Evolutionary conservation across 2,113 vertebrate species (phyloP).

Genomic region (Nestor notabilis): DNA sequence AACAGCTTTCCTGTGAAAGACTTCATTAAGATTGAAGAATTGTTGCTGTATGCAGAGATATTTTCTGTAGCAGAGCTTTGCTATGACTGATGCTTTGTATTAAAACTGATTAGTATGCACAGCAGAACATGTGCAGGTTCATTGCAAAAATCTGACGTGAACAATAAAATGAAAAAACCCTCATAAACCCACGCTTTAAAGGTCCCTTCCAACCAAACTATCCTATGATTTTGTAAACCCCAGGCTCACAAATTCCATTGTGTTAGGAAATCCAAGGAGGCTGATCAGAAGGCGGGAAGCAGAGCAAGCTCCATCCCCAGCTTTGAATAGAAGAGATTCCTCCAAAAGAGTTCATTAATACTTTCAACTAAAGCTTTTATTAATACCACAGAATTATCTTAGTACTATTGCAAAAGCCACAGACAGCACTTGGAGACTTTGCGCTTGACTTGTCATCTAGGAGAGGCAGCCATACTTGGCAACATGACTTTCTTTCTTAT

Average conservation of each 20-base stretch:
- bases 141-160: background rate
- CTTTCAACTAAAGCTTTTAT: background rate
- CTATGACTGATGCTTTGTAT: background rate
- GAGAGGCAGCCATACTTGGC: background rate
- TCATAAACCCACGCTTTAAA: background rate
- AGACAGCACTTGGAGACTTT: background rate
- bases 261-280: background rate
- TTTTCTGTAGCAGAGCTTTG: background rate
- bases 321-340: background rate
- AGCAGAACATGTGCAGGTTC: background rate
- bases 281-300: background rate
- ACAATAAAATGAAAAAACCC: background rate
- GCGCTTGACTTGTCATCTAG: background rate
- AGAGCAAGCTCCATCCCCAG: background rate
- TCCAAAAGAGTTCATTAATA: background rate
- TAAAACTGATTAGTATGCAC: background rate
- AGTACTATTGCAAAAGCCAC: background rate
- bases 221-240: background rate
- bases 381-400: background rate
- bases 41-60: background rate
- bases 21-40: slow-evolving; percentile 7
- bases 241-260: background rate
- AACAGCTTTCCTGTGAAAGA: background rate
- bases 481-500: background rate
- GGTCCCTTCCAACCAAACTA: background rate